Evolutionary conservation across 2,797 vertebrate species (phyloP).

Genomic region (Craterocephalus amniculus): DNA sequence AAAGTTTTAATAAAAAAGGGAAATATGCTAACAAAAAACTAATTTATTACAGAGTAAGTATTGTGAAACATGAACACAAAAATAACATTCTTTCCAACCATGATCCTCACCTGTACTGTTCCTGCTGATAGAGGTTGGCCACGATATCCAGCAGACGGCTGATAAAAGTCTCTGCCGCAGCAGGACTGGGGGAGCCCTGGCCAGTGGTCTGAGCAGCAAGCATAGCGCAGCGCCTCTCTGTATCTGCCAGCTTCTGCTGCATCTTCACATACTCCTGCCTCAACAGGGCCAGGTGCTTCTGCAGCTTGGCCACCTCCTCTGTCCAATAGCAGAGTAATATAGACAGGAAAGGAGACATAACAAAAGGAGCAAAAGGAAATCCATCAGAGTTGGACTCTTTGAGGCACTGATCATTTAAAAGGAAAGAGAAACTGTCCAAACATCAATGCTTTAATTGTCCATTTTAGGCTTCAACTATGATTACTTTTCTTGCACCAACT

Average conservation of each 20-base stretch:
- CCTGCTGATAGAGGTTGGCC: slow-evolving; percentile 90
- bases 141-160: slow-evolving; percentile 92
- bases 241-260: slow-evolving; percentile 96
- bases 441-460: background rate
- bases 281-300: slow-evolving; percentile 97
- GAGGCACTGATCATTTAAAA: too few species aligned
- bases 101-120: slow-evolving; percentile 92
- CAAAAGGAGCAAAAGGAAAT: slow-evolving; percentile 9
- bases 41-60: background rate
- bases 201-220: slow-evolving; percentile 87
- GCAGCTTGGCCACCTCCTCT: slow-evolving; percentile 99
- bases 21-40: background rate
- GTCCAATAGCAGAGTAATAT: slow-evolving; percentile 35
- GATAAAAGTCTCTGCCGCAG: slow-evolving; percentile 90
- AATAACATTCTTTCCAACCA: background rate
- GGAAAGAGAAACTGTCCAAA: too few species aligned
- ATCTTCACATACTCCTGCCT: slow-evolving; percentile 99
- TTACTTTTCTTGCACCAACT: background rate
- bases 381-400: too few species aligned
- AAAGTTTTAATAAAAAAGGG: background rate
- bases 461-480: background rate
- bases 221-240: slow-evolving; percentile 90
- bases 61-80: background rate
- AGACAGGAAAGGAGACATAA: slow-evolving; percentile 23
- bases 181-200: slow-evolving; percentile 71